phyloP scores from a whole-genome alignment of 1,140 invertebrate species.

The Battus philenor region DNA sequence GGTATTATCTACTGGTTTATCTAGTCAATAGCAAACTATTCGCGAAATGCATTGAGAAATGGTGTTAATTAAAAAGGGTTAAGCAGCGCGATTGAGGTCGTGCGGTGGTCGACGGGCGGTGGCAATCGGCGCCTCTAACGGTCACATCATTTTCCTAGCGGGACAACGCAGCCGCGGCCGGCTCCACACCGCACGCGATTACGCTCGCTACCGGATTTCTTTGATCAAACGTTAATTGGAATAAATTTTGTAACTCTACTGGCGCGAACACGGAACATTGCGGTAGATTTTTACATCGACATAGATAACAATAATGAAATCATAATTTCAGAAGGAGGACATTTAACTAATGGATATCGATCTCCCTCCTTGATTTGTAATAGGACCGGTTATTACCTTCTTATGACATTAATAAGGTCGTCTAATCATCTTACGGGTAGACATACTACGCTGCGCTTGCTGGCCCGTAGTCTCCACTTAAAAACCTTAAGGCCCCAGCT shows the following conservation, averaged over 20 bases:
- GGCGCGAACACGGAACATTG: neutral
- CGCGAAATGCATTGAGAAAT: neutral
- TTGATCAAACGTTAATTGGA: constrained; percentile 1
- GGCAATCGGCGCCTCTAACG: constrained; percentile 3
- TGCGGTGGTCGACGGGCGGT: neutral
- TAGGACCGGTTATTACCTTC: too few species aligned
- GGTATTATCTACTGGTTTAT: too few species aligned
- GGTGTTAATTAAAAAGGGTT: neutral
- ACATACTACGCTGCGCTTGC: too few species aligned
- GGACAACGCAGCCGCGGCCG: neutral
- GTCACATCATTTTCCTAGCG: constrained; percentile 12
- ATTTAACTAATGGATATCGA: too few species aligned
- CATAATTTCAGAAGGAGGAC: too few species aligned
- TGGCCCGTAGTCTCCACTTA: too few species aligned
- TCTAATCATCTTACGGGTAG: too few species aligned
- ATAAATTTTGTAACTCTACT: too few species aligned
- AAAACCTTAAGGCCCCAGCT: too few species aligned
- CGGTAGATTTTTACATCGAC: neutral
- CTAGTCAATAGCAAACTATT: too few species aligned
- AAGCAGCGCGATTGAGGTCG: constrained; percentile 1
- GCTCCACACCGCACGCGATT: constrained; percentile 1
- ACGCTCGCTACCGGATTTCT: neutral
- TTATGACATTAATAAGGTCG: too few species aligned
- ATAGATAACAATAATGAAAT: neutral
- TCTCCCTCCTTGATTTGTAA: too few species aligned